Percentiles rank a stretch among this genome's conserved stretches.
Evolutionary conservation across 2,888 invertebrate genomes (phyloP).

Genomic region (Nemotelus pantherinus): DNA sequence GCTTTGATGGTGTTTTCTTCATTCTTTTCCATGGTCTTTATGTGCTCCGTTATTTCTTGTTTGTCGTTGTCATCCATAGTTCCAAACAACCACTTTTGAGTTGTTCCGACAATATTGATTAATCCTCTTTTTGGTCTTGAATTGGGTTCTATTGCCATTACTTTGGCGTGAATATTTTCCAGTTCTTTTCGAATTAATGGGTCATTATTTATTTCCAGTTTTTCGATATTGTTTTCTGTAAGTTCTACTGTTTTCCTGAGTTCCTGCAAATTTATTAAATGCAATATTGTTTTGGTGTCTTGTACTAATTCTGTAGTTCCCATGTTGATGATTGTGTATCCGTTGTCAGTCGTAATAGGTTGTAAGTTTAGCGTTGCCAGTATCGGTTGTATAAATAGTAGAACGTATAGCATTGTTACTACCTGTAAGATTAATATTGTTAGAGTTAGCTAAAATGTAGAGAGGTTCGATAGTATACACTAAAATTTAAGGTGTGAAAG

Average conservation of each 20-base stretch:
- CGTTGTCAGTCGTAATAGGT: too few relatives aligned
- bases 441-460: too few relatives aligned
- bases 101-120: constrained; percentile 11
- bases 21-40: neutral
- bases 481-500: too few relatives aligned
- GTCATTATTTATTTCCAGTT: neutral
- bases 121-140: constrained; percentile 7
- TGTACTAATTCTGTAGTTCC: too few relatives aligned
- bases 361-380: neutral
- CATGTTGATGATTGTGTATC: too few relatives aligned
- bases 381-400: neutral
- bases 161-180: neutral
- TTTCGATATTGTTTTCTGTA: too few relatives aligned
- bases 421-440: too few relatives aligned
- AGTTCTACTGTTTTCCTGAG: too few relatives aligned
- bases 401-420: too few relatives aligned
- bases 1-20: neutral
- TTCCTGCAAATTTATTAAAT: too few relatives aligned
- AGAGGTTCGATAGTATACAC: too few relatives aligned
- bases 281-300: too few relatives aligned
- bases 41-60: neutral
- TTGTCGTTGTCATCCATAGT: constrained; percentile 7
- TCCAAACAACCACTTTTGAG: constrained; percentile 1
- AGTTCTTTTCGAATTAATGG: neutral
- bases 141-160: neutral